These are phyloP conservation scores for Argyra leucocephala DNA, from an alignment of 2,888 invertebrate species.

Conservation along the genomic window DNA sequence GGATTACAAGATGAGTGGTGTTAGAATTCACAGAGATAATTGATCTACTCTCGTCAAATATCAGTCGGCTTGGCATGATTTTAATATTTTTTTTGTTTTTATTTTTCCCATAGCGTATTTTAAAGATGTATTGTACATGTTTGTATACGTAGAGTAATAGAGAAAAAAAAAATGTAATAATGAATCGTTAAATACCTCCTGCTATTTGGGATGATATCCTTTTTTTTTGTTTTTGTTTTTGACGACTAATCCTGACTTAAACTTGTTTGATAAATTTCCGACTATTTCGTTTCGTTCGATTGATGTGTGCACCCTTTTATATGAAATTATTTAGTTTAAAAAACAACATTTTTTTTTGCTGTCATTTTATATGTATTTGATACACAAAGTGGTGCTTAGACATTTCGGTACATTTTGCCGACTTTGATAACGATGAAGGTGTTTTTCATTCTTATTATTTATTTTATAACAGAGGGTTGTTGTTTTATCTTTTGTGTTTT, in stretches of 20 bases:
- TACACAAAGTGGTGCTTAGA: background rate
- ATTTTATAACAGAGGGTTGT: background rate
- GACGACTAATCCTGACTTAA: background rate
- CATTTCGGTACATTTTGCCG: background rate
- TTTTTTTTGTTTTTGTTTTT: background rate
- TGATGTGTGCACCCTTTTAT: background rate
- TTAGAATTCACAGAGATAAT: conserved; percentile 4
- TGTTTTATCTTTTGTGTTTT: too few species aligned
- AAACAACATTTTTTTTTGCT: background rate
- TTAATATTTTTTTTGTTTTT: background rate
- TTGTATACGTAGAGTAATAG: background rate
- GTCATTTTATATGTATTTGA: background rate
- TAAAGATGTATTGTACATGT: background rate
- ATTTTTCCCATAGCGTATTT: background rate
- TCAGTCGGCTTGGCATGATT: background rate
- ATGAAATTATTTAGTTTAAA: background rate
- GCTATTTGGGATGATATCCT: conserved; percentile 1
- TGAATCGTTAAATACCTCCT: conserved; percentile 4
- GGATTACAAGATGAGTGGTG: background rate
- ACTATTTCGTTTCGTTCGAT: background rate
- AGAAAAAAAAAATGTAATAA: background rate
- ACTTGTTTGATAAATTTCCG: background rate
- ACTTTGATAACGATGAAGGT: background rate
- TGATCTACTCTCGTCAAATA: background rate
- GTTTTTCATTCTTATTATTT: background rate